Base-by-base conservation (phyloP, 2,888 invertebrate species). In the Taenaris catops region DNA sequence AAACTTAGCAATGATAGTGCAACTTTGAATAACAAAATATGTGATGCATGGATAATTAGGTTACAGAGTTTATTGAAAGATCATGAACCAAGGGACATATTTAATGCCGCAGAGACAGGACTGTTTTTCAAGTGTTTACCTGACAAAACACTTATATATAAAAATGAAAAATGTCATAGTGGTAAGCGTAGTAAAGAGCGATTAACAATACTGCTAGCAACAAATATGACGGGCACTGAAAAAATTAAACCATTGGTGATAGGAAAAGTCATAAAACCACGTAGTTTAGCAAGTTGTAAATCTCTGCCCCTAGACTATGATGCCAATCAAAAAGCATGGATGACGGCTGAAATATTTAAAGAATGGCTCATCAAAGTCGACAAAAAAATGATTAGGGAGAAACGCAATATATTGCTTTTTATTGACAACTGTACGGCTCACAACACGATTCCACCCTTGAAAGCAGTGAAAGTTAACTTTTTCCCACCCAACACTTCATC, bases 131-230 rank as follows among this genome's bases (percentile, higher is more conserved):
- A 26, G 10, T 26, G 34, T 8, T 23, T 34, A 23, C 34, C 34
- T 8, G 48, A 49, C 32, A 43, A 47, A 44, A 40, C 49, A 10
- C 39, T 44, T 35, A 44, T 23, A 1, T 46, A 46, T 25, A 48
- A 46, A 40, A 18, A 31, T 36, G 38, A 50, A 21, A 46, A 46
- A 36, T 51, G 48, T 34, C 39, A 46, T 35, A 44, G 47, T 5
- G 46, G 48, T 6, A 48, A 49, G 17, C 44, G 34, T n/a, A 46
- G 42, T 20, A 49, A 48, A 31, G 46, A 49, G 11, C 34, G 47
- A 5, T 34, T 49, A n/a, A 49, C 46, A 26, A 24, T 49, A 19
- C 27, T 50, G 10, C 38, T 45, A n/a, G 36, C 29, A 26, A 34
- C 27, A 36, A 52, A 50, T 25, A 42, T 48, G 45, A 8, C 12